phyloP scores from a whole-genome alignment of 2,888 invertebrate species.

The Drosophila nr. fundita region DNA sequence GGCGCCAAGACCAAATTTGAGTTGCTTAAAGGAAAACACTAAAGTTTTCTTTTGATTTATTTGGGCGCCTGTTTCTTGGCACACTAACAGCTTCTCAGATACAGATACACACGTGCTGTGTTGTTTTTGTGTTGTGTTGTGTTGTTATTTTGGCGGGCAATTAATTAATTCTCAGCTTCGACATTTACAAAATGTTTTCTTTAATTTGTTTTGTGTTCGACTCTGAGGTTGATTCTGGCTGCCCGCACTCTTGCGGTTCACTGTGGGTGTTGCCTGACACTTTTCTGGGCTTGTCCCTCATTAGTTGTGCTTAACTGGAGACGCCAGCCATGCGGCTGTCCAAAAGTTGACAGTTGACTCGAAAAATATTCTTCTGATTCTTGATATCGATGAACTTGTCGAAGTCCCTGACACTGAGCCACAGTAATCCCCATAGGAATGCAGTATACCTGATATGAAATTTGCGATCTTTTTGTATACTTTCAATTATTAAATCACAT shows the following conservation, averaged over 20 bases:
- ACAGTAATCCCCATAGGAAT: constrained; percentile 46
- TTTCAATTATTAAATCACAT: not conserved
- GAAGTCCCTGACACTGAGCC: constrained; percentile 20
- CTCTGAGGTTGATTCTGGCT: constrained; percentile 11
- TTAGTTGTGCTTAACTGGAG: constrained; percentile 74
- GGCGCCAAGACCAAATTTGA: constrained; percentile 57
- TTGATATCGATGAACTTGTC: constrained; percentile 43
- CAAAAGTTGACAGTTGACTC: constrained; percentile 41
- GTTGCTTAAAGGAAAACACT: constrained; percentile 36
- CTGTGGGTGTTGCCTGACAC: constrained; percentile 78
- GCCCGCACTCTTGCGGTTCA: constrained; percentile 26
- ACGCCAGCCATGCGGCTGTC: constrained; percentile 33
- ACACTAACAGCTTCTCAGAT: constrained; percentile 21
- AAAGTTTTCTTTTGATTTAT: constrained; percentile 66
- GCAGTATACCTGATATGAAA: constrained; percentile 6
- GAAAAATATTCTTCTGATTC: constrained; percentile 16
- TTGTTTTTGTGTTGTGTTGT: constrained; percentile 35
- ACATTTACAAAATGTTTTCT: constrained; percentile 81
- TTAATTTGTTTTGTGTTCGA: constrained; percentile 68
- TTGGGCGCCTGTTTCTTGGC: constrained; percentile 64
- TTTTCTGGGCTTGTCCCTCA: constrained; percentile 76
- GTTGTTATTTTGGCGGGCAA: constrained; percentile 49
- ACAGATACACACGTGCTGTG: constrained; percentile 43
- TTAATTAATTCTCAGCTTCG: constrained; percentile 72
- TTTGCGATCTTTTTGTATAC: not conserved